phyloP scores from a whole-genome alignment of 2,888 invertebrate genomes.

The Drosophila dives region DNA sequence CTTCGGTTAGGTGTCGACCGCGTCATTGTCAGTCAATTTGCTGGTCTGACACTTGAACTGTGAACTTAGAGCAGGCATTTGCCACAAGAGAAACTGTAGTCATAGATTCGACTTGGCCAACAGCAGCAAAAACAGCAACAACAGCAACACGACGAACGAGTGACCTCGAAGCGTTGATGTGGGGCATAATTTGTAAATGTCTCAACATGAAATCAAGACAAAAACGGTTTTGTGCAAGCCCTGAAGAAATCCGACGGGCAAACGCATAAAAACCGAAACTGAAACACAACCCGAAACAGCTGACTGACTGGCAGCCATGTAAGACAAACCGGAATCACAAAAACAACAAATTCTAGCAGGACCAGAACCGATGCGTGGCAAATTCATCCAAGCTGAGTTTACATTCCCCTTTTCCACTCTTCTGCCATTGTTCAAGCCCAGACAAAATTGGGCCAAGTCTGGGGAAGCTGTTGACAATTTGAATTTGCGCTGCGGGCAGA shows the following conservation, averaged over 20 bases:
- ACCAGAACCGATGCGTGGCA: conserved; percentile 1
- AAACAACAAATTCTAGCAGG: background rate
- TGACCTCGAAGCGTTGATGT: conserved; percentile 35
- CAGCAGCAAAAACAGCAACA: conserved; percentile 17
- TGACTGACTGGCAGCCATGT: conserved; percentile 49
- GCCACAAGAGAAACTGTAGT: conserved; percentile 28
- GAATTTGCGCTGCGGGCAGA: conserved; percentile 39
- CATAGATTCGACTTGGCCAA: conserved; percentile 30
- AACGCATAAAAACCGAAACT: conserved; percentile 38
- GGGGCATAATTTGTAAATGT: conserved; percentile 74
- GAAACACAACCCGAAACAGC: conserved; percentile 28
- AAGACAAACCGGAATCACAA: conserved; percentile 18
- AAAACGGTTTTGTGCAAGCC: conserved; percentile 34
- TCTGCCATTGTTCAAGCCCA: conserved; percentile 12
- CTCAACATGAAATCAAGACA: conserved; percentile 69
- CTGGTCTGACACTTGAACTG: conserved; percentile 63
- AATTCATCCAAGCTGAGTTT: conserved; percentile 14
- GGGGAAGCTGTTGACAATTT: conserved; percentile 70
- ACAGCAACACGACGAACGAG: conserved; percentile 3
- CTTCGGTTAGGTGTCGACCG: conserved; percentile 35
- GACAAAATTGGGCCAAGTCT: conserved; percentile 64
- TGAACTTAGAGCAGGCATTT: conserved; percentile 53
- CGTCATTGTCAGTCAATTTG: conserved; percentile 70
- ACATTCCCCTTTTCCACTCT: conserved; percentile 11
- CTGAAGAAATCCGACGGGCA: conserved; percentile 7